Evolutionary conservation across 2,113 vertebrate species (phyloP).

Genomic region (Pelobates fuscus): DNA sequence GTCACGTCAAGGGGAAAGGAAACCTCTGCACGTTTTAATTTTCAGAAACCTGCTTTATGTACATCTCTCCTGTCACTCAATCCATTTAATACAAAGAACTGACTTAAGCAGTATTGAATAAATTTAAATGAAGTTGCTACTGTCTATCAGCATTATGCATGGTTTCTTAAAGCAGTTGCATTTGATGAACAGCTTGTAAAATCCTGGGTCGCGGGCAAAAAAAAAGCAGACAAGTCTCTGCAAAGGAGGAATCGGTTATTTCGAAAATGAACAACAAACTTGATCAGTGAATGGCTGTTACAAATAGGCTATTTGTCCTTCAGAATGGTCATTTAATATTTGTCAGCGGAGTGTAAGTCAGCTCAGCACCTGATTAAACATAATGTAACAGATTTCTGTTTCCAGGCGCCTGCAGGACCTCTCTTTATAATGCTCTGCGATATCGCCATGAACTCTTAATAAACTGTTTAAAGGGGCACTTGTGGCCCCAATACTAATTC

Average conservation of each 20-base stretch:
- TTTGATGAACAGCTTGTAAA: not conserved
- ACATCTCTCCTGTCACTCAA: constrained; percentile 28
- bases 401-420: not conserved
- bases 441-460: no score
- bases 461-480: no score
- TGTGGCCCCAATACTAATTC: no score
- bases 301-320: constrained; percentile 28
- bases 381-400: constrained; percentile 5
- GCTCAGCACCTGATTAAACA: constrained; percentile 17
- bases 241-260: constrained; percentile 31
- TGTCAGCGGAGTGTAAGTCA: constrained; percentile 19
- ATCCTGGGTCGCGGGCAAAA: rapidly evolving
- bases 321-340: constrained; percentile 31
- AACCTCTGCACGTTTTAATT: constrained; percentile 30
- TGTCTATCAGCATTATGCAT: constrained; percentile 27
- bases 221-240: not conserved
- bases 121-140: constrained; percentile 49
- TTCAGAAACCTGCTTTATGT: not conserved
- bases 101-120: constrained; percentile 51
- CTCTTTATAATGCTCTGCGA: not conserved
- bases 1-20: not conserved
- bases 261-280: constrained; percentile 15
- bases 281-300: constrained; percentile 27
- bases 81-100: constrained; percentile 48
- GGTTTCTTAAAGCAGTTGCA: constrained; percentile 3